Evolutionary conservation across 2,113 vertebrate species (phyloP), one percentile per base, ranked within the genome.

Genomic region (Petroica traversi): DNA sequence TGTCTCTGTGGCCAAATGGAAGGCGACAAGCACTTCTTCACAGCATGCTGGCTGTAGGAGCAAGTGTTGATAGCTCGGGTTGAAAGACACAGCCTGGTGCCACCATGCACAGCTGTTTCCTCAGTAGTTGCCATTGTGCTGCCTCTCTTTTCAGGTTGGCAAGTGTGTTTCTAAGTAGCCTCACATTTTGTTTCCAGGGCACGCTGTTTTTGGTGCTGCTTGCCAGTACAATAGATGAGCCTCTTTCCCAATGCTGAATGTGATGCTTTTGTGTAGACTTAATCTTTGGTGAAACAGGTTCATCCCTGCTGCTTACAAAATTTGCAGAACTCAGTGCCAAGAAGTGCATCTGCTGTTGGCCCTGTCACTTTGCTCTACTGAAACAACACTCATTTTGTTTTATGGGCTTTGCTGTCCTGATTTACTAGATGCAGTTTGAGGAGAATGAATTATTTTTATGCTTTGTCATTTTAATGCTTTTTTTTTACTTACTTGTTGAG

Each of bases 81-180:
- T 97, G 97, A 98, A 97, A 97, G 96, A 97, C 96, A 58, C 97
- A 97, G 97, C 89, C 97, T 98, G 95, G 93, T 97, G 97, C 96
- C 95, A 94, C 94, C 43, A 34, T 90, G 72, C 90, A 96, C 97
- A 97, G 96, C 97, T 97, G 97, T 95, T 98, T 97, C 95, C 95
- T 93, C 91, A 68, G 93, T 67, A 52, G 89, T 68, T 92, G 82
- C 96, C 78, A 98, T 97, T 97, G 96, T 98, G 93, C 22, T 62
- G 88, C 36, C 52, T 95, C 34, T 45, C 79, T 66, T 95, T 94
- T 93, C 66, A 85, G 92, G 74, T 83, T 95, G 96, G 96, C 94
- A 95, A 97, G 76, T 15, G 57, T 54, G 28, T 93, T 97, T 95
- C 87, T 88, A 95, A 95, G 86, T 82, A 89, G 93, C 66, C 59